Percentiles rank a stretch among this genome's conserved stretches.
phyloP scores from a whole-genome alignment of 2,888 invertebrate genomes.

The Drepana falcataria region DNA sequence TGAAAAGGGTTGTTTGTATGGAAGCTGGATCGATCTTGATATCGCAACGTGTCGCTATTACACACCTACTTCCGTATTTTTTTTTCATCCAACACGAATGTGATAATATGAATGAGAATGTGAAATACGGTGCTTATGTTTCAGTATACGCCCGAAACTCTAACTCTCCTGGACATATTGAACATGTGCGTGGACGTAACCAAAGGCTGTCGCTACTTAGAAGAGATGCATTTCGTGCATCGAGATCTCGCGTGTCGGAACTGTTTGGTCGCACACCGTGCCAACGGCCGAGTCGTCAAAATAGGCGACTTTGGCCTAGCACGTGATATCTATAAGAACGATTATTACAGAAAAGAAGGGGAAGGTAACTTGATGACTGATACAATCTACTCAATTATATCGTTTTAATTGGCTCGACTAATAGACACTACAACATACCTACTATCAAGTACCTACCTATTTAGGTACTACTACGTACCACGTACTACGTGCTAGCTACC shows the following conservation, averaged over 20 bases:
- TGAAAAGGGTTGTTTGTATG: too few species aligned
- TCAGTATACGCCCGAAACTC: constrained; percentile 81
- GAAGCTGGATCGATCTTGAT: too few species aligned
- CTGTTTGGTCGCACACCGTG: constrained; percentile 91
- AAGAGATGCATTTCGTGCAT: constrained; percentile 98
- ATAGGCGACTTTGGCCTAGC: constrained; percentile 98
- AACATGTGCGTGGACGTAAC: constrained; percentile 97
- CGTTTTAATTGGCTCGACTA: not conserved
- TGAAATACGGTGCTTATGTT: constrained; percentile 2
- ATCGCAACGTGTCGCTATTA: too few species aligned
- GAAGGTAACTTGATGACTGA: constrained; percentile 65
- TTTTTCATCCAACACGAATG: too few species aligned
- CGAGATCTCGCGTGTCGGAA: constrained; percentile 97
- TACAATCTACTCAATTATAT: not conserved
- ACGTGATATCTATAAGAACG: constrained; percentile 97
- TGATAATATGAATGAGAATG: too few species aligned
- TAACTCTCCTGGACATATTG: constrained; percentile 90
- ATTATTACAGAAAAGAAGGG: constrained; percentile 97
- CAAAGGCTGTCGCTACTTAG: constrained; percentile 95
- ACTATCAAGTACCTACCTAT: too few species aligned
- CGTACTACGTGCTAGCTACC: too few species aligned
- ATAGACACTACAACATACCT: not conserved
- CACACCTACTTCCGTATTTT: too few species aligned
- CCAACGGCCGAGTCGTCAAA: constrained; percentile 89
- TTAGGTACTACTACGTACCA: too few species aligned